Evolutionary conservation across 2,113 vertebrate species (phyloP), one percentile per base, ranked within the genome.

Genomic region (Anguilla japonica): DNA sequence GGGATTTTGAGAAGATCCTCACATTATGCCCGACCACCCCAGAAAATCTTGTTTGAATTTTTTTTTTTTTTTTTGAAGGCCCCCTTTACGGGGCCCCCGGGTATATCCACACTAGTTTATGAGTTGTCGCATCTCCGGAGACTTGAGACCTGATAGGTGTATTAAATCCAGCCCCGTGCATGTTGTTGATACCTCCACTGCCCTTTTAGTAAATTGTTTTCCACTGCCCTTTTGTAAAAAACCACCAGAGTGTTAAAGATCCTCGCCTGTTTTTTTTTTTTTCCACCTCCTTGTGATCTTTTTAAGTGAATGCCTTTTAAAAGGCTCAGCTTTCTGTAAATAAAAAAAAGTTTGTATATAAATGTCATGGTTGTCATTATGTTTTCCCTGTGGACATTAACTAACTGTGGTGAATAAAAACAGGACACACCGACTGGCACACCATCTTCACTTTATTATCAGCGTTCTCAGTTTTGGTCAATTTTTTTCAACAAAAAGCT

Each of bases 381-480:
- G 71, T 75, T 75, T n/a, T 75, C 71, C 71, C 71, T 29, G n/a
- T 75, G 71, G n/a, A 75, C n/a, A 75, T 34, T 75, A 75, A 34
- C 71, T 75, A 75, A 34, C 29, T 9, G n/a, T 26, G 26, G 20
- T 67, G 50, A 53, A 53, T 53, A 53, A 53, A 53, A 14, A 53
- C 50, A 11, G 9, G 50, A 46, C 50, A 53, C 13, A 11, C 7
- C 50, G 7, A 53, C 50, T 14, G 50, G 50, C 2, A 14, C 8
- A 13, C 43, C 43, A 46, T 4, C 43, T 8, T 46, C 43, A 8
- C 43, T 6, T 46, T 46, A 46, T 46, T 46, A 46, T 46, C 43
- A 46, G 8, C 0, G 43, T 46, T 46, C 8, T 34, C 34, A 34
- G 34, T 34, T 34, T 34, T 34, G 34, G 34, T 34, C 34, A 34